Base-by-base conservation (phyloP, 2,888 invertebrate species). In the Dryomyza anilis region DNA sequence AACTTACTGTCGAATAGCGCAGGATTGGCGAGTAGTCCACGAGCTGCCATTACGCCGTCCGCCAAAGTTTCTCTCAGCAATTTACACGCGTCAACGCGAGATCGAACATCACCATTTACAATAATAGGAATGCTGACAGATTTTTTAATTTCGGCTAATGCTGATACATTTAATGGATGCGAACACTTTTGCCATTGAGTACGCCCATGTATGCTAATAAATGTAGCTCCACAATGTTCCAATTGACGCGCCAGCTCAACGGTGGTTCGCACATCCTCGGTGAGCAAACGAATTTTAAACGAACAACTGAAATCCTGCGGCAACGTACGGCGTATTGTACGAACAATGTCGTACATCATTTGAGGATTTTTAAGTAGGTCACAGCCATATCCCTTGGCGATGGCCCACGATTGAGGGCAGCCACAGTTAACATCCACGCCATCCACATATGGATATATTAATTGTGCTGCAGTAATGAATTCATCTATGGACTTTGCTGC, bases 361-460 rank as follows among this genome's bases (percentile, higher is more conserved):
- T 98, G 91, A 6, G 98, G 97, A 71, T 92, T 89, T 10, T 88
- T 88, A 21, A 98, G 83, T 70, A 98, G 83, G 66, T 91, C 89
- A 76, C 93, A 93, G 0, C 98, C 98, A 78, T 94, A 92, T 3
- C 95, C 95, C 78, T 94, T 93, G 71, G 91, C 88, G 83, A 94
- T 91, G 0, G 97, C 97, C 97, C 97, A 98, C 71, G 89, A 86
- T 83, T 98, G 98, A 1, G 98, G 98, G 75, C 98, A 98, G 0
- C 98, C 98, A 85, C 98, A 98, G 81, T 98, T 98, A 36, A 98
- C 85, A 84, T 98, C 98, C 2, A 97, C 91, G 6, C 98, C 98
- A 85, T 94, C 91, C 62, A 92, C 89, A 85, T 91, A 93, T 86
- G 91, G 91, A 71, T 90, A 89, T 36, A 96, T 88, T 70, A 98